Base-by-base conservation (phyloP, 2,113 vertebrate genomes). In the Brachyhypopomus gauderio region DNA sequence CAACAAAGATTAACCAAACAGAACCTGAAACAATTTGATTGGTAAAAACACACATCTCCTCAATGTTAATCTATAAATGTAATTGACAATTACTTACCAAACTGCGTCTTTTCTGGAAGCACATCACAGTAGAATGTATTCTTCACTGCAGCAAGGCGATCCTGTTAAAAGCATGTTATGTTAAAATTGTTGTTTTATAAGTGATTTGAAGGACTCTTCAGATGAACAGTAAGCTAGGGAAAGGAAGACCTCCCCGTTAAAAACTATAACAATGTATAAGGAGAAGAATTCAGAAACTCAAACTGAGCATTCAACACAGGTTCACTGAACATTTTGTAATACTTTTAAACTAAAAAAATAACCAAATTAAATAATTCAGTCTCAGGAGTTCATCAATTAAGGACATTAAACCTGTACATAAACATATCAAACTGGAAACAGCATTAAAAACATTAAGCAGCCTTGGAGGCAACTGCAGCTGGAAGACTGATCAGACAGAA, bases 401-500 rank as follows among this genome's bases (percentile, higher is more conserved):
- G 2, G 62, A 55, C 9, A 34, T 25, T 36, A 38, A 14, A 11
- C 8, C 56, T 25, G 36, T 17, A 60, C 5, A n/a, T 17, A n/a
- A 73, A 38, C 14, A 7, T 48, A 77, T 64, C 27, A 70, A 5
- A 56, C 30, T 36, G 27, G 22, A 66, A 22, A 62, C 58, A 58
- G 27, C 48, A 20, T 14, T 11, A 52, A 52, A 7, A 52, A 14
- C 9, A 52, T 52, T 52, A 52, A 52, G 8, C 45, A 52, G 12
- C 2, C 45, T 52, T 52, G 45, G 45, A 12, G 9, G 12, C 12
- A 14, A 3, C 12, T 52, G 12, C 45, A 52, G 45, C 59, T 69
- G 69, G 72, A 27, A 73, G 62, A 85, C 80, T 59, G 69, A 84
- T 84, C 74, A 84, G 72, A 76, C 56, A 56, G 60, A n/a, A 67